Evolutionary conservation across 2,797 vertebrate species (phyloP).

Genomic region (Esox lucius): DNA sequence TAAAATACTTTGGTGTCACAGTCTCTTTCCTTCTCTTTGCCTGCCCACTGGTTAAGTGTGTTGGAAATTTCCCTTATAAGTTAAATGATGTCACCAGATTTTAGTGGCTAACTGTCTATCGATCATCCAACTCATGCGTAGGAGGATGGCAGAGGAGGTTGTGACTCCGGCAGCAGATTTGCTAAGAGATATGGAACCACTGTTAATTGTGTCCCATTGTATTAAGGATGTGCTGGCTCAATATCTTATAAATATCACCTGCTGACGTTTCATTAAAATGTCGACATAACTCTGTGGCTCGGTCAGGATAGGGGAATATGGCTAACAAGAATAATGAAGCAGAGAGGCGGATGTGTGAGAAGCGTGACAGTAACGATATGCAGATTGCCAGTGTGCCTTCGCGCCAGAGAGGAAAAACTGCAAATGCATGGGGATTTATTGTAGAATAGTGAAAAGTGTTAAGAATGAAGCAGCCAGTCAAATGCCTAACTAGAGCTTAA

Average conservation of each 20-base stretch:
- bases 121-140: conserved; percentile 28
- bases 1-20: neutral
- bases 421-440: conserved; percentile 36
- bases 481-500: neutral
- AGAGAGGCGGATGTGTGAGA: conserved; percentile 16
- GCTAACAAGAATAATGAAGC: conserved; percentile 40
- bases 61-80: conserved; percentile 31
- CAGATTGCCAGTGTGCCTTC: conserved; percentile 38
- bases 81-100: conserved; percentile 28
- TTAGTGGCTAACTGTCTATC: conserved; percentile 20
- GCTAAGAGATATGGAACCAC: conserved; percentile 34
- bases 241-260: conserved; percentile 55
- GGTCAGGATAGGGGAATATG: conserved; percentile 21
- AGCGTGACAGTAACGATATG: conserved; percentile 48
- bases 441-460: conserved; percentile 36
- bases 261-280: conserved; percentile 58
- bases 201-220: conserved; percentile 55
- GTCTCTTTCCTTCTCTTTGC: neutral
- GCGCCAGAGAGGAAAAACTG: conserved; percentile 22
- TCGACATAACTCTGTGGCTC: conserved; percentile 33
- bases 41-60: neutral
- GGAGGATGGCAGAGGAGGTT: neutral
- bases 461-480: conserved; percentile 21
- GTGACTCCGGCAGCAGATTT: conserved; percentile 28
- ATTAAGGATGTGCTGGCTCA: conserved; percentile 37